Base-by-base conservation (phyloP, 2,113 vertebrate genomes). In the Marmota monax region DNA sequence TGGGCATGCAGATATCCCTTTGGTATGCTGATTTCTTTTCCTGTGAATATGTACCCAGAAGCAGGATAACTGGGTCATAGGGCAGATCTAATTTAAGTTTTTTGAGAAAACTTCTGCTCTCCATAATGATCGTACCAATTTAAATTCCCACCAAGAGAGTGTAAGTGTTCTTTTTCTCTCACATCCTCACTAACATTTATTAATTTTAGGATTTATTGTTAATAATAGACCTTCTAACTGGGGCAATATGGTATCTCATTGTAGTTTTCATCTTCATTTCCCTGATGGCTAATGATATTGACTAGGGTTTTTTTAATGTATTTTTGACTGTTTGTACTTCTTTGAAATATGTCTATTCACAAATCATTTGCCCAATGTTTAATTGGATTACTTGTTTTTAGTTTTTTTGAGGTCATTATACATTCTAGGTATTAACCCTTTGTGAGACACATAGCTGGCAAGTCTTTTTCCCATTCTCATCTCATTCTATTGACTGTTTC, bases 51-150 rank as follows among this genome's bases (percentile, higher is more conserved):
- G 7, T 37, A 37, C 48, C 20, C 7, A 61, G 23, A 14, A 63
- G 14, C 5, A 37, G 10, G 16, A 27, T n/a, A 14, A 0, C 12
- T 12, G 1, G 5, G 18, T 61, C 13, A 7, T 67, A 7, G 20
- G 27, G 13, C 1, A 84, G 27, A 67, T 67, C 16, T 67, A 51
- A 17, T 32, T 84, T 67, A 32, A 17, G 25, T 9, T 34, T 67
- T 67, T 67, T 85, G 11, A 85, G 20, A 45, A 34, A n/a, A 0
- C 32, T 48, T 42, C 7, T 37, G 8, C 37, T 48, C 17, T n/a
- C 39, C 25, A 58, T 4, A 48, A 9, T 37, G n/a, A 37, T 11
- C 51, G 1, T 18, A 32, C 34, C 20, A 29, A 65, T 5, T 29
- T 34, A 63, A 34, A 48, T 34, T n/a, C 9, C 10, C 3, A 73